phyloP scores from a whole-genome alignment of 2,888 invertebrate species.

The Schizaphis graminum region DNA sequence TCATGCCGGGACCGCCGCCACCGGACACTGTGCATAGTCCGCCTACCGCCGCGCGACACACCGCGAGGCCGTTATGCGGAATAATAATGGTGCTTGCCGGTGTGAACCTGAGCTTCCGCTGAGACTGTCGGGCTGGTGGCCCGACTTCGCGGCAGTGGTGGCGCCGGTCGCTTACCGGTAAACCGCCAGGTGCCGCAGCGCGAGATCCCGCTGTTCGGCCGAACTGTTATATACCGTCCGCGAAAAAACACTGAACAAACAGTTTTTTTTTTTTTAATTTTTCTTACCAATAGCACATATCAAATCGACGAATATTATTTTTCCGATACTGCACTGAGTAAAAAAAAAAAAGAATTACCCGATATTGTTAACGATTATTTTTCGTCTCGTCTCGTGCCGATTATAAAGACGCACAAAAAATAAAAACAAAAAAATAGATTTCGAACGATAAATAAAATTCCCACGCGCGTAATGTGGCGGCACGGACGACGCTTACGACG shows the following conservation, averaged over 20 bases:
- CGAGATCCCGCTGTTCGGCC: background rate
- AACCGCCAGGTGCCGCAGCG: background rate
- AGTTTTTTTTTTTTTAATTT: background rate
- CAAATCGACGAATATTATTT: background rate
- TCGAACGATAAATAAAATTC: background rate
- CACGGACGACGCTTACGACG: constrained; percentile 18
- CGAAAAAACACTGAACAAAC: background rate
- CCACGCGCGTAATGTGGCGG: constrained; percentile 36
- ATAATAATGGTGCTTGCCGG: constrained; percentile 69
- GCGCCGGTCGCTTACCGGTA: background rate
- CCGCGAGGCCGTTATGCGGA: constrained; percentile 70
- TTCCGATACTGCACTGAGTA: background rate
- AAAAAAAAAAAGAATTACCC: background rate
- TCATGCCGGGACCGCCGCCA: constrained; percentile 66
- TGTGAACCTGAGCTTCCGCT: constrained; percentile 59
- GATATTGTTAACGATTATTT: background rate
- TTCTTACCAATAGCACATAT: too few species aligned
- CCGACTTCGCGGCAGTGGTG: constrained; percentile 25
- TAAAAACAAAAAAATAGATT: background rate
- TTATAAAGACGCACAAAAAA: background rate
- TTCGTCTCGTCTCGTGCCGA: background rate
- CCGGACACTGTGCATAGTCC: constrained; percentile 68
- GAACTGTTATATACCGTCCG: background rate
- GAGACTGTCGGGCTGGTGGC: constrained; percentile 43
- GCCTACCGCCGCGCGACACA: constrained; percentile 69